phyloP scores from a whole-genome alignment of 2,797 vertebrate species.

The Pteronotus mesoamericanus region DNA sequence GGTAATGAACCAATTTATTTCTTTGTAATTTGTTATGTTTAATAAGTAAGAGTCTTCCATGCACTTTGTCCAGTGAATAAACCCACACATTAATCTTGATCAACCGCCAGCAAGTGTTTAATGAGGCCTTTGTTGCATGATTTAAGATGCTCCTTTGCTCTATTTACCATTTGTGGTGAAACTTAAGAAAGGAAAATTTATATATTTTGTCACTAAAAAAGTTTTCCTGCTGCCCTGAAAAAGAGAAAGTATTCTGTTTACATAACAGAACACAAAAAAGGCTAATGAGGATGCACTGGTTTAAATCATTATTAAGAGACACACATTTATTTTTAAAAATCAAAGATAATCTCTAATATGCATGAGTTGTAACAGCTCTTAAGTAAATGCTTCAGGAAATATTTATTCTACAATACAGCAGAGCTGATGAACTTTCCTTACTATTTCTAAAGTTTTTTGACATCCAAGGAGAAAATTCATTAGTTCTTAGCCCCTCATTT shows the following conservation, averaged over 20 bases:
- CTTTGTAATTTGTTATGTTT: slow-evolving; percentile 63
- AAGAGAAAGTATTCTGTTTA: slow-evolving; percentile 50
- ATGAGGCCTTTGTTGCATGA: slow-evolving; percentile 55
- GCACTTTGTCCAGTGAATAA: slow-evolving; percentile 51
- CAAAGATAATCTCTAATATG: slow-evolving; percentile 33
- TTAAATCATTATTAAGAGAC: slow-evolving; percentile 52
- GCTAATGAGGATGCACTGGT: slow-evolving; percentile 44
- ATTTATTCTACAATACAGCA: not conserved
- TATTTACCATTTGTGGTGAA: slow-evolving; percentile 55
- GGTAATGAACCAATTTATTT: slow-evolving; percentile 68
- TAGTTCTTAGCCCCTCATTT: not conserved
- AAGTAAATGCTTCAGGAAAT: slow-evolving; percentile 44
- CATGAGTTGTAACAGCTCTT: not conserved
- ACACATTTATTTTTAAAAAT: slow-evolving; percentile 47
- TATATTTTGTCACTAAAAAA: slow-evolving; percentile 11
- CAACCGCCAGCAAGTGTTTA: slow-evolving; percentile 54
- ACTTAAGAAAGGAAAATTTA: slow-evolving; percentile 56
- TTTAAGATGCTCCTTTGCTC: slow-evolving; percentile 57
- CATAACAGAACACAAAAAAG: slow-evolving; percentile 62
- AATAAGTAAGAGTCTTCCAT: slow-evolving; percentile 34
- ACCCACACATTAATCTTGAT: slow-evolving; percentile 62
- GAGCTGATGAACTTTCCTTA: not conserved
- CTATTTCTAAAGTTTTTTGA: not conserved
- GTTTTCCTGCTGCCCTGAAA: slow-evolving; percentile 2
- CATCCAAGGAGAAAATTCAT: not conserved